A percentile compares a stretch with the other conserved stretches of the same genome.
Conservation (phyloP, 2,888 invertebrate species). For the Tiphia femorata region DNA sequence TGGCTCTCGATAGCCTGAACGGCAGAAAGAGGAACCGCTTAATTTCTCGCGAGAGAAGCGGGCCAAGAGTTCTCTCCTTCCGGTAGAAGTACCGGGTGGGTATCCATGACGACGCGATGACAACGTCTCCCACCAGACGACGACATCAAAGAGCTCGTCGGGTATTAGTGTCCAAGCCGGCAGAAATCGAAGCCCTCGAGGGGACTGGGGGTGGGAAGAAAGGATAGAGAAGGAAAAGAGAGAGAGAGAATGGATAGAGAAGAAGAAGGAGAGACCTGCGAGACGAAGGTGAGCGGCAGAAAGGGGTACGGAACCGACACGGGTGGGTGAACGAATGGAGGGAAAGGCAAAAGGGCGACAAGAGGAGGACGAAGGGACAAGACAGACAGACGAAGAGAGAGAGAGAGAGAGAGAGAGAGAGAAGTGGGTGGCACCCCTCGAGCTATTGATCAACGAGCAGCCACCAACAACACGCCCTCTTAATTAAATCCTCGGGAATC, state of each 20-base stretch:
- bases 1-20: constrained; percentile 5
- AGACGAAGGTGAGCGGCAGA: too few species aligned
- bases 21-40: constrained; percentile 20
- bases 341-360: neutral
- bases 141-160: constrained; percentile 43
- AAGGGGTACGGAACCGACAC: too few species aligned
- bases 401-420: constrained; percentile 23
- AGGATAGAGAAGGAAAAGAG: neutral
- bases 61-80: constrained; percentile 7
- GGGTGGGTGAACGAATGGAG: neutral
- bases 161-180: constrained; percentile 36
- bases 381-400: neutral
- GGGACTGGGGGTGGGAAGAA: neutral
- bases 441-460: constrained; percentile 58
- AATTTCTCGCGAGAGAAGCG: constrained; percentile 35
- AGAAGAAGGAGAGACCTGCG: constrained; percentile 4
- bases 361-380: neutral
- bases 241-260: neutral
- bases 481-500: constrained; percentile 59
- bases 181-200: constrained; percentile 39
- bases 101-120: constrained; percentile 52
- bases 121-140: constrained; percentile 33
- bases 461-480: constrained; percentile 54
- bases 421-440: constrained; percentile 38
- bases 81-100: constrained; percentile 5